Conservation (phyloP, 37 sponge, comb jelly and placozoan genomes). For the Mnemiopsis leidyi region DNA sequence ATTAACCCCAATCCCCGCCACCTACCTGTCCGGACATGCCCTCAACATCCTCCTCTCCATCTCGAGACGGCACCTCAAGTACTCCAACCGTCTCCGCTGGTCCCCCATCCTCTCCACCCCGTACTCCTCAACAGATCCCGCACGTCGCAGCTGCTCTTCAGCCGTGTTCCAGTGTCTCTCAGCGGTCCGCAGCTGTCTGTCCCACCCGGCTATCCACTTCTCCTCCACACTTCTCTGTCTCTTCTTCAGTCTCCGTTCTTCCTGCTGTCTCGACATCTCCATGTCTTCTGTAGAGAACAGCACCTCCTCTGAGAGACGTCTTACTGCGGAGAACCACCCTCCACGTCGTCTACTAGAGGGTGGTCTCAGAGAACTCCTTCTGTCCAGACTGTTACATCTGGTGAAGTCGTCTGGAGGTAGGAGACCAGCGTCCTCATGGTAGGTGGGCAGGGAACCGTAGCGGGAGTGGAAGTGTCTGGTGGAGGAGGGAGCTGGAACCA, state of each 20-base stretch:
- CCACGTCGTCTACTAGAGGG: not conserved
- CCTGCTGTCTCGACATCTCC: not conserved
- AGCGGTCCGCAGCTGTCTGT: not conserved
- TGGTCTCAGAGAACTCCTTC: not conserved
- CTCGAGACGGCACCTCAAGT: not conserved
- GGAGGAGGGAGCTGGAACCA: no score
- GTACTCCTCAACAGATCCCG: not conserved
- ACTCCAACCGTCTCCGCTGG: not conserved
- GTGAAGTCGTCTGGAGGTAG: not conserved
- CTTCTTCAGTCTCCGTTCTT: not conserved
- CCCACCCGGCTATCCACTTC: not conserved
- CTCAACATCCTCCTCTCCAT: slow-evolving; percentile 49
- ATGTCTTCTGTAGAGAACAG: not conserved
- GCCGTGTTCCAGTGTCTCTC: not conserved
- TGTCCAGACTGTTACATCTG: not conserved
- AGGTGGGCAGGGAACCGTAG: not conserved
- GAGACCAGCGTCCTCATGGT: not conserved
- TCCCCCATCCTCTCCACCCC: not conserved
- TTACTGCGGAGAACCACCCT: not conserved
- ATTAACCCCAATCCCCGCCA: not conserved
- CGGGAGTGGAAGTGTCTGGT: not conserved
- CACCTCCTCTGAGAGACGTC: not conserved
- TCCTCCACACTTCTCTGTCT: not conserved
- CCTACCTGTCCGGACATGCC: slow-evolving; percentile 21
- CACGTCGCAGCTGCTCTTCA: not conserved